phyloP scores from a whole-genome alignment of 2,797 vertebrate species.

The Lates japonicus region DNA sequence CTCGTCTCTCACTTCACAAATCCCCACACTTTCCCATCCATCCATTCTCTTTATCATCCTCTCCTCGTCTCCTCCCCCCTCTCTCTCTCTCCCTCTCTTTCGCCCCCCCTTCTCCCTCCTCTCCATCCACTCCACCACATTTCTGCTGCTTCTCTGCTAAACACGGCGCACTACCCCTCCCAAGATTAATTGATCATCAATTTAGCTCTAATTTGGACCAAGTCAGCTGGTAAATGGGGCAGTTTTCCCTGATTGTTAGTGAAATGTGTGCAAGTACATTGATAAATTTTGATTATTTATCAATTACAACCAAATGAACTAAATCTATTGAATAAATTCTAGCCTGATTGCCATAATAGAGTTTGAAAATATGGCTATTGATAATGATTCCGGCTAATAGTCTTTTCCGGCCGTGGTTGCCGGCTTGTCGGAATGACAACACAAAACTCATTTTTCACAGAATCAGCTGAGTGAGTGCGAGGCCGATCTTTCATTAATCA shows the following conservation, averaged over 20 bases:
- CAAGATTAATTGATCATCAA: constrained; percentile 99
- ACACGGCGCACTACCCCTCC: constrained; percentile 97
- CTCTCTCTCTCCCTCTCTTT: constrained; percentile 30
- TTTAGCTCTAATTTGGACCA: constrained; percentile 99
- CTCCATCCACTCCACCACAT: constrained; percentile 91
- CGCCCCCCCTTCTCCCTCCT: constrained; percentile 43
- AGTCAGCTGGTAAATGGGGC: constrained; percentile 99
- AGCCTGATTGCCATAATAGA: constrained; percentile 99
- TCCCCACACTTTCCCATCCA: constrained; percentile 85
- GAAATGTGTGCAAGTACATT: constrained; percentile 99
- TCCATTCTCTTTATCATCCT: constrained; percentile 76
- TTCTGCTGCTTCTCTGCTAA: constrained; percentile 96
- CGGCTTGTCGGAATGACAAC: constrained; percentile 98
- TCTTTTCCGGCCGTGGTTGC: constrained; percentile 98
- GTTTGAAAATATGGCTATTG: constrained; percentile 99
- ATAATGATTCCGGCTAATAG: constrained; percentile 99
- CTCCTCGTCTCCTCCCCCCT: constrained; percentile 53
- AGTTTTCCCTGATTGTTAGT: constrained; percentile 99
- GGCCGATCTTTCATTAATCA: constrained; percentile 99
- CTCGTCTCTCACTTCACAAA: constrained; percentile 95
- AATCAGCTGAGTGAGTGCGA: constrained; percentile 94
- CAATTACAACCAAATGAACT: constrained; percentile 99
- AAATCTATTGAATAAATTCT: constrained; percentile 99
- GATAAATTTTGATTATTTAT: constrained; percentile 99
- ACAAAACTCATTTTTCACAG: constrained; percentile 99